These are phyloP conservation scores for Macrophya annulata DNA, from an alignment of 2,888 invertebrate species.

Conservation along the genomic window DNA sequence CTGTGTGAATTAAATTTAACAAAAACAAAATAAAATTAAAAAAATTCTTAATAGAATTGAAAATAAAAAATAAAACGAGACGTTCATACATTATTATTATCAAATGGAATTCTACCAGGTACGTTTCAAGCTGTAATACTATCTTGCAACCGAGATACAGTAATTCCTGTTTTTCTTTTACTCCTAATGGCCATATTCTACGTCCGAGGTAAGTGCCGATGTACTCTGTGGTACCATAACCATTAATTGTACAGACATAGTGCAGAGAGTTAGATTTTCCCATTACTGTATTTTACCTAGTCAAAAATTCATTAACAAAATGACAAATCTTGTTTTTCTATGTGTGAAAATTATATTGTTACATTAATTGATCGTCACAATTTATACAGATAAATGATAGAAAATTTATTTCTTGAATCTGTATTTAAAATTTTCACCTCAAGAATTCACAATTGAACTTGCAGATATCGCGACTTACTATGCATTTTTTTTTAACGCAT, in stretches of 20 bases:
- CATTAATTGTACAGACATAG: neutral
- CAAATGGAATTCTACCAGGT: neutral
- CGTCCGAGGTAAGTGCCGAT: conserved; percentile 31
- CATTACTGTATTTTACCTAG: neutral
- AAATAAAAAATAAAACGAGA: neutral
- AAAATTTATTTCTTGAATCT: neutral
- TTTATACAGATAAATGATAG: neutral
- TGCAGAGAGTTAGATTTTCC: neutral
- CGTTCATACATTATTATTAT: conserved; percentile 12
- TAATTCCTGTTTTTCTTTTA: neutral
- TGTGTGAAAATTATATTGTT: neutral
- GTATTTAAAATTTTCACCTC: neutral
- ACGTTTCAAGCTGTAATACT: neutral
- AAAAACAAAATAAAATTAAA: neutral
- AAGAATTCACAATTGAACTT: neutral
- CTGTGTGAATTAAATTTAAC: conserved; percentile 9
- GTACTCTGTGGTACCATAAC: neutral
- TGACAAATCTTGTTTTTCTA: neutral
- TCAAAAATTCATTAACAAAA: neutral
- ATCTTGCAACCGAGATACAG: conserved; percentile 9
- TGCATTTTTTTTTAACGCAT: neutral
- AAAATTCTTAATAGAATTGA: no score
- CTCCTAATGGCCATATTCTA: conserved; percentile 28
- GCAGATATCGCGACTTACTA: neutral
- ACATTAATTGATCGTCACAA: neutral